Evolutionary conservation across 2,888 invertebrate species (phyloP).

Genomic region (Cremastinae sp.): DNA sequence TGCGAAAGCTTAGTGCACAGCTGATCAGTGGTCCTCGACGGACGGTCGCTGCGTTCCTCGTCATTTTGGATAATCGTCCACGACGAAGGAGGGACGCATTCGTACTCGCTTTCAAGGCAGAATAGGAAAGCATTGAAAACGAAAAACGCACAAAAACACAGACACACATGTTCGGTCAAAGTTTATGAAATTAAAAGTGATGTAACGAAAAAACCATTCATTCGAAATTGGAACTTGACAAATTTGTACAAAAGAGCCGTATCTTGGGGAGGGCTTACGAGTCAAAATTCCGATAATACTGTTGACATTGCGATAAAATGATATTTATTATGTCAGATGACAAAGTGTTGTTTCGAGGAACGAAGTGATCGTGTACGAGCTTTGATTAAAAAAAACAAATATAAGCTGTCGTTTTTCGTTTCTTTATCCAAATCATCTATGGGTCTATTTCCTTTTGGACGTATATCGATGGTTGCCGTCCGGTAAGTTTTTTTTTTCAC

Average conservation of each 20-base stretch:
- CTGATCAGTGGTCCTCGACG: constrained; percentile 74
- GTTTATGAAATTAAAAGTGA: constrained; percentile 38
- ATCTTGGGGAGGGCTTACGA: constrained; percentile 4
- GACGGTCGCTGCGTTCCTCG: constrained; percentile 68
- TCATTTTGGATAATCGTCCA: constrained; percentile 57
- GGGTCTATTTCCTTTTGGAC: constrained; percentile 63
- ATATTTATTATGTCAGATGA: constrained; percentile 13
- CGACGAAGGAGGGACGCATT: constrained; percentile 39
- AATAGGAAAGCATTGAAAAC: constrained; percentile 36
- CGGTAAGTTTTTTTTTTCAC: constrained; percentile 69
- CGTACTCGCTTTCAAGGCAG: constrained; percentile 28
- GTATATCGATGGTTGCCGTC: constrained; percentile 74
- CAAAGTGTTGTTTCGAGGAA: constrained; percentile 31
- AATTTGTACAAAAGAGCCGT: constrained; percentile 9
- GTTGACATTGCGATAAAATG: constrained; percentile 9
- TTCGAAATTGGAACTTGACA: constrained; percentile 34
- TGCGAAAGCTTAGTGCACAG: constrained; percentile 73
- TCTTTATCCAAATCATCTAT: constrained; percentile 32
- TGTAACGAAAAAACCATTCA: constrained; percentile 37
- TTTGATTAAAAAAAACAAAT: constrained; percentile 12
- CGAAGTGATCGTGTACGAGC: constrained; percentile 45
- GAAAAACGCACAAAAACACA: constrained; percentile 21
- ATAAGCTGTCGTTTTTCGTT: constrained; percentile 26
- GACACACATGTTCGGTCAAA: constrained; percentile 20
- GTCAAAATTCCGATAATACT: not conserved